Base-by-base conservation (phyloP, 2,113 vertebrate species). In the Pantherophis guttatus region DNA sequence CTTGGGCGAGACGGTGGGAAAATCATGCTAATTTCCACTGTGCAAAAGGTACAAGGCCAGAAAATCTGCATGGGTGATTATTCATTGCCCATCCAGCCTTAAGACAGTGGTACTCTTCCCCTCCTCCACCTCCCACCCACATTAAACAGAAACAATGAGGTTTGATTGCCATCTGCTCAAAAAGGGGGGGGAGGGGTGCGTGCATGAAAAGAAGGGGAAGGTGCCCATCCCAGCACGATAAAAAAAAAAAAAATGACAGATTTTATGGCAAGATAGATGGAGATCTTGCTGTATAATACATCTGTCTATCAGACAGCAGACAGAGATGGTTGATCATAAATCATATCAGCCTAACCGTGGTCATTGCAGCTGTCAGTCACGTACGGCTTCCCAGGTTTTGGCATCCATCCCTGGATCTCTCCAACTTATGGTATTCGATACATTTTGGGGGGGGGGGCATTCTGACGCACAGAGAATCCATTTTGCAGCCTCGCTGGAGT, bases 1-100 rank as follows among this genome's bases (percentile, higher is more conserved):
- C 33, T 48, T 44, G 23, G 70, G 5, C 15, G 7, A 21, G 91
- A 94, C 86, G 95, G 7, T 81, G 92, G 0, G 9, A 90, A 0
- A 15, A 92, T 93, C 95, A 96, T 96, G 95, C 95, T 96, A 95
- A 95, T 95, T 94, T 95, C 93, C 89, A 87, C 91, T 91, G 95
- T 0, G 85, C 54, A 65, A 10, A 10, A 92, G 89, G 93, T 94
- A 33, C 19, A 8, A 92, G 93, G 62, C 1, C 1, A 0, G 44
- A 33, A 92, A 55, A 48, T 92, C 93, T 93, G 94, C 65, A 0
- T 81, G 93, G 91, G 0, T 88, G 81, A 92, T 2, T 55, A 86
- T 86, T 8, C 3, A 21, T 0, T 0, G 48, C 91, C 39, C 1
- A 0, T 0, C 57, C 0, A 33, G 94, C 90, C 65, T 92, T n/a